phyloP scores from a whole-genome alignment of 2,797 vertebrate genomes.

The Apogon talboti region DNA sequence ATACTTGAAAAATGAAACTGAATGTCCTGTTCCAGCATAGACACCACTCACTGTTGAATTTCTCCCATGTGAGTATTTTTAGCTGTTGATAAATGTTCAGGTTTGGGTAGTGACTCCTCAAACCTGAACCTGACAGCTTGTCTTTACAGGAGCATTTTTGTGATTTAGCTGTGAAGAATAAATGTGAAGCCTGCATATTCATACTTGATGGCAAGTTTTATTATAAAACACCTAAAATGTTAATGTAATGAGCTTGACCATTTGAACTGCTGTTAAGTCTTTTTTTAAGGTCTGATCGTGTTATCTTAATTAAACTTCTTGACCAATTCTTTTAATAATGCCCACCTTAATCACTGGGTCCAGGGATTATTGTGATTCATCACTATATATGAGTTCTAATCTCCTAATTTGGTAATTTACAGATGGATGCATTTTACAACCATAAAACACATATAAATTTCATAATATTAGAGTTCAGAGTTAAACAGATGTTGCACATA shows the following conservation, averaged over 20 bases:
- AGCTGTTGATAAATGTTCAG: too few species aligned
- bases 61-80: too few species aligned
- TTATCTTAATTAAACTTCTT: conserved; percentile 31
- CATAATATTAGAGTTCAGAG: conserved; percentile 8
- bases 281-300: conserved; percentile 25
- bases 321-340: conserved; percentile 11
- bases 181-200: neutral
- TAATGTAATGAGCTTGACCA: conserved; percentile 32
- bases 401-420: conserved; percentile 23
- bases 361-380: conserved; percentile 10
- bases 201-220: neutral
- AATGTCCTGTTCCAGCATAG: too few species aligned
- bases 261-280: conserved; percentile 11
- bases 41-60: too few species aligned
- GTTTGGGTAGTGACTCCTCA: too few species aligned
- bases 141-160: too few species aligned
- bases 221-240: neutral
- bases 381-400: conserved; percentile 26
- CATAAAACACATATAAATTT: conserved; percentile 1
- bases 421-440: neutral
- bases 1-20: too few species aligned
- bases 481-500: conserved; percentile 11
- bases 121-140: neutral
- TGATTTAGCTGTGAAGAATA: neutral
- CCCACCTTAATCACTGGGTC: conserved; percentile 14